These are phyloP conservation scores for Bactericera cockerelli DNA, from an alignment of 1,140 invertebrate species.

Conservation along the genomic window DNA sequence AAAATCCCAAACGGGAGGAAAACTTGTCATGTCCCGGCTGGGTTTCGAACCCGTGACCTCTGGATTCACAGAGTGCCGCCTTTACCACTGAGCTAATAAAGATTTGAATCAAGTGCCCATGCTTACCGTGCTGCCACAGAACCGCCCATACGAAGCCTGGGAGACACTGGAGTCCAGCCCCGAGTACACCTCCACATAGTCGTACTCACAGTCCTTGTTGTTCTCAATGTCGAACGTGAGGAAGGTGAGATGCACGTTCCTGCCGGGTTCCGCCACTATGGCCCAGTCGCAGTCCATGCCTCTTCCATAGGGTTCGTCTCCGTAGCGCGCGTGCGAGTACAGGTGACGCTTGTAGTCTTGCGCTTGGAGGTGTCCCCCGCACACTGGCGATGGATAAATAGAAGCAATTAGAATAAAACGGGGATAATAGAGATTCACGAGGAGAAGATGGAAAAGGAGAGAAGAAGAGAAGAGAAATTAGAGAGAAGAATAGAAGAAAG, in stretches of 20 bases:
- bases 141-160: constrained; percentile 59
- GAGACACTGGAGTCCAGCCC: constrained; percentile 52
- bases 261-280: constrained; percentile 60
- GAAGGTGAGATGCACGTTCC: constrained; percentile 72
- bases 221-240: constrained; percentile 84
- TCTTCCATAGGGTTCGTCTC: constrained; percentile 76
- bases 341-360: constrained; percentile 58
- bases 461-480: no score
- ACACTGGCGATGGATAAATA: no score
- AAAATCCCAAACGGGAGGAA: no score
- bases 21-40: no score
- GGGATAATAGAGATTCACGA: no score
- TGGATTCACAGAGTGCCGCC: no score
- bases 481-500: no score
- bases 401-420: no score
- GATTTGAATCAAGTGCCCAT: no score
- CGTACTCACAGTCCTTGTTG: constrained; percentile 80
- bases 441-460: no score
- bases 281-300: constrained; percentile 87
- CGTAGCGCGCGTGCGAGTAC: constrained; percentile 87
- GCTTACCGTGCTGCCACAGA: constrained; percentile 70
- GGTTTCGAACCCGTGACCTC: no score
- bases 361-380: constrained; percentile 76
- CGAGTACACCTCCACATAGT: constrained; percentile 82
- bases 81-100: no score